These are phyloP conservation scores for Reticulitermes lucifugus DNA, from an alignment of 2,888 invertebrate genomes.

Conservation along the genomic window DNA sequence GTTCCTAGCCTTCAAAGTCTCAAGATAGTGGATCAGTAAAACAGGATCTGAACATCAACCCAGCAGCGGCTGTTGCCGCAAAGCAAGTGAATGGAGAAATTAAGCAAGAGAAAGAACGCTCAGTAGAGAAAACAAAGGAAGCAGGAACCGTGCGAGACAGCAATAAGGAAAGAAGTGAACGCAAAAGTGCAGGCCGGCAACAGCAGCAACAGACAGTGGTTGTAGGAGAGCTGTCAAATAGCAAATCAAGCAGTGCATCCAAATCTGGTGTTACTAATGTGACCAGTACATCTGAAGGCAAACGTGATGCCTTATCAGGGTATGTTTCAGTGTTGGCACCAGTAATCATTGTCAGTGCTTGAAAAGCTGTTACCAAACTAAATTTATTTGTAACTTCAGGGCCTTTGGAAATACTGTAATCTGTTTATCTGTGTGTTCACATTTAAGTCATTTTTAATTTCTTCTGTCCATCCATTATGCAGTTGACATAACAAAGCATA, in stretches of 20 bases:
- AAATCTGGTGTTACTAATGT: not conserved
- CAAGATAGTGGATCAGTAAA: constrained; percentile 47
- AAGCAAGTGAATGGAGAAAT: constrained; percentile 54
- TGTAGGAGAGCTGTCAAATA: not conserved
- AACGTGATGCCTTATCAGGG: constrained; percentile 41
- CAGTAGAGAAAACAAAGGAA: constrained; percentile 49
- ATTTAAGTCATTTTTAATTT: too few relatives aligned
- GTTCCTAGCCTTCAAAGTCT: constrained; percentile 45
- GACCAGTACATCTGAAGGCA: constrained; percentile 21
- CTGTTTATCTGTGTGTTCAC: too few relatives aligned
- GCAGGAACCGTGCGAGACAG: constrained; percentile 31
- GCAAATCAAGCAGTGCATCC: constrained; percentile 10
- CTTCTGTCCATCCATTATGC: too few relatives aligned
- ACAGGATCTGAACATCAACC: constrained; percentile 45
- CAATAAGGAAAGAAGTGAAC: constrained; percentile 49
- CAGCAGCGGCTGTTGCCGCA: constrained; percentile 29
- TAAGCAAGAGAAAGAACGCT: constrained; percentile 47
- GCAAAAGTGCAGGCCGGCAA: constrained; percentile 45
- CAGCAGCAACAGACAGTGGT: constrained; percentile 9
- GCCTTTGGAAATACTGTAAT: too few relatives aligned
- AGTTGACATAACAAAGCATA: too few relatives aligned
- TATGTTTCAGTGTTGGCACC: constrained; percentile 23
- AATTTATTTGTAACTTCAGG: too few relatives aligned
- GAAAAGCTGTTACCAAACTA: too few relatives aligned
- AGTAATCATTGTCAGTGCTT: not conserved